Evolutionary conservation across 2,797 vertebrate genomes (phyloP), one percentile per base, ranked within the genome.

Genomic region (Microchirus variegatus): DNA sequence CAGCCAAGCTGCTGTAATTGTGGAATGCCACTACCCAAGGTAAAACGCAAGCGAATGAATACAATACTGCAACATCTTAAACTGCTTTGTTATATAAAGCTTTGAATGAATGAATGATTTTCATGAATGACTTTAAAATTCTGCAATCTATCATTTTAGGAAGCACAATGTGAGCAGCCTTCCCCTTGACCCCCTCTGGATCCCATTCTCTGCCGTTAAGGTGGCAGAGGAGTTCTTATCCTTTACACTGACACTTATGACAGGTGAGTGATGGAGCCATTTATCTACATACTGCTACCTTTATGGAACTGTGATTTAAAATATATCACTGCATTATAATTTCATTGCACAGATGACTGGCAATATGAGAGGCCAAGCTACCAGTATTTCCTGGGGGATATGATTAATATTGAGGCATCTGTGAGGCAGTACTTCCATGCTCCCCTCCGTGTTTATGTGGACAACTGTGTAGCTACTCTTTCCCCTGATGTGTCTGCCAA

Each of bases 21-120:
- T 89, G 46, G 82, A 92, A 64, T 93, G 91, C 68, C 81, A 89
- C 75, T 93, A 93, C 61, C 82, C 73, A 73, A 91, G 92, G 92
- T 93, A 51, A 35, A 31, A 31, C 7, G 8, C 31, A 31, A 31
- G 31, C 3, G 8, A 31, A 31, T 31, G 7, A 31, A 31, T 31
- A 31, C 31, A 31, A 8, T 31, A 31, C 6, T 31, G 31, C 31
- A 31, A 31, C 7, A 31, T 31, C 5, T 6, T 31, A 31, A 31
- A 31, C 31, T 31, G 31, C 26, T 44, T 2, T 57, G 18, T 26
- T 16, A 10, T 45, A 1, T 7, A 14, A n/a, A 49, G 12, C 11
- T 36, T 12, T 15, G 11, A 7, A n/a, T n/a, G n/a, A n/a, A n/a
- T n/a, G n/a, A n/a, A n/a, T n/a, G n/a, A n/a, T n/a, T n/a, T n/a